Conservation (phyloP, 2,113 vertebrate genomes). For the Anhinga anhinga region DNA sequence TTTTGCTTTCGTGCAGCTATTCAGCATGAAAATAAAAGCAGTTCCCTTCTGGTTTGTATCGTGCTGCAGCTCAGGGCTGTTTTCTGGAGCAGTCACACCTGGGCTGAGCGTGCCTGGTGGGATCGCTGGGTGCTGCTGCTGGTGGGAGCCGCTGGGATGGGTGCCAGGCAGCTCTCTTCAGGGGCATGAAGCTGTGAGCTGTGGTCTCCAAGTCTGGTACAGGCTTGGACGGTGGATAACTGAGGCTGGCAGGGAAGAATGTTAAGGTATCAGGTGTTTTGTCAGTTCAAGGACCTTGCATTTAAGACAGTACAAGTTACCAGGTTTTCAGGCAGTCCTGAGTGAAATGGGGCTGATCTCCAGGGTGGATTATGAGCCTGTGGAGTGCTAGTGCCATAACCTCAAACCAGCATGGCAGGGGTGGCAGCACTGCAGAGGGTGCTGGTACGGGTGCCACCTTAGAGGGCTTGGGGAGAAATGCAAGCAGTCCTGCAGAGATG, state of each 20-base stretch:
- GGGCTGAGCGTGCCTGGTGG: not conserved
- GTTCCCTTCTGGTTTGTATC: conserved; percentile 49
- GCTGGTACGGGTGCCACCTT: not conserved
- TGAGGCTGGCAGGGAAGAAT: not conserved
- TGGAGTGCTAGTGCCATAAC: not conserved
- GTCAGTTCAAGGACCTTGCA: too few relatives aligned
- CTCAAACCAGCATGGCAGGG: too few relatives aligned
- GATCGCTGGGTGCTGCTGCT: not conserved
- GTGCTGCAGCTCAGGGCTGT: conserved; percentile 1
- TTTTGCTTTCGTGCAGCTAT: conserved; percentile 62
- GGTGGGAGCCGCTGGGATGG: too few relatives aligned
- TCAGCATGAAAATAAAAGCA: conserved; percentile 56
- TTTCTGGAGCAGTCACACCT: conserved; percentile 54
- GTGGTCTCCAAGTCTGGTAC: accelerated
- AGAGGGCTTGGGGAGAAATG: not conserved
- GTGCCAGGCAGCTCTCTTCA: too few relatives aligned
- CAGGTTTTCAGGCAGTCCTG: not conserved
- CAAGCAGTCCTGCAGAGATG: not conserved
- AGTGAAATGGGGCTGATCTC: not conserved
- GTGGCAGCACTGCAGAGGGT: not conserved
- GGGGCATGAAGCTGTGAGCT: accelerated
- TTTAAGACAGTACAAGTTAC: too few relatives aligned
- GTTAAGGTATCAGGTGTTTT: accelerated
- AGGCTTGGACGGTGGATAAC: not conserved
- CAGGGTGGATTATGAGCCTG: accelerated